These are phyloP conservation scores for Pangasius mekongensis DNA, from an alignment of 2,797 vertebrate genomes.

Conservation along the genomic window DNA sequence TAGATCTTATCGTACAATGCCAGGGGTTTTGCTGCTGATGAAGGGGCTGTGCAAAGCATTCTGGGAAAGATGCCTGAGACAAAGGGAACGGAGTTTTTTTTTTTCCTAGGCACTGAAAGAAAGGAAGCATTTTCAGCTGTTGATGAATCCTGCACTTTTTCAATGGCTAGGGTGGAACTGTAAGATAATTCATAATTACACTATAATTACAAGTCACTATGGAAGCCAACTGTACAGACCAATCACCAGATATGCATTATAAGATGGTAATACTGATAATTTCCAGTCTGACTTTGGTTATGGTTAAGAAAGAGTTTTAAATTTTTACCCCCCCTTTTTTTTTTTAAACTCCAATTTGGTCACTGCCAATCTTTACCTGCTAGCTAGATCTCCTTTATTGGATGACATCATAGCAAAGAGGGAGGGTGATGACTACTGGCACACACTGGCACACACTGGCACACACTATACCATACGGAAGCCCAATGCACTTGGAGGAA, in stretches of 20 bases:
- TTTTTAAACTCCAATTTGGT: background rate
- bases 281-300: background rate
- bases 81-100: background rate
- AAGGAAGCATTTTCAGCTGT: background rate
- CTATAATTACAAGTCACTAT: background rate
- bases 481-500: too few relatives aligned
- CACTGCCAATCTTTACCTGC: background rate
- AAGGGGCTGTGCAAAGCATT: background rate
- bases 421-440: background rate
- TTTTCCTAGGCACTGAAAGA: background rate
- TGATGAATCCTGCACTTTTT: background rate
- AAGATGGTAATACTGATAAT: background rate
- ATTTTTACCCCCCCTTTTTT: background rate
- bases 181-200: background rate
- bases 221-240: background rate
- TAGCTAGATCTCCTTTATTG: background rate
- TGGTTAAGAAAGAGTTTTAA: background rate
- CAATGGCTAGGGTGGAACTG: background rate
- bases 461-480: background rate
- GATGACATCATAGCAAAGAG: background rate
- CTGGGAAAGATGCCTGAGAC: conserved; percentile 22
- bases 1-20: conserved; percentile 33
- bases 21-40: conserved; percentile 40
- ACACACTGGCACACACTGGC: too few relatives aligned
- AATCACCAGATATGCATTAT: background rate